Conservation (phyloP, 2,888 invertebrate species). For the Alcis repandata region DNA sequence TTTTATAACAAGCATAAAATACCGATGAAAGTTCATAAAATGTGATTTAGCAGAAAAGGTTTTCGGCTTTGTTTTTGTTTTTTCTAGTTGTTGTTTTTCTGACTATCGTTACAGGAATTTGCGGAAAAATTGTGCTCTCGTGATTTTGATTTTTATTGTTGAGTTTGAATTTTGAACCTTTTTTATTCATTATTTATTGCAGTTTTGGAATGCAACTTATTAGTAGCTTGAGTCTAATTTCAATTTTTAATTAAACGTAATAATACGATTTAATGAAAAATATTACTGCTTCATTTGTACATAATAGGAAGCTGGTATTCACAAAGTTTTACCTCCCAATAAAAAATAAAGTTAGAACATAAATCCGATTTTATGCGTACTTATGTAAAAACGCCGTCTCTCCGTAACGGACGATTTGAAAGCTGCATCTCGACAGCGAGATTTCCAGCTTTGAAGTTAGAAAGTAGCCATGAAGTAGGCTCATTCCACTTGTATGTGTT, state of each 20-base stretch:
- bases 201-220: no score
- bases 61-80: background rate
- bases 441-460: slow-evolving; percentile 7
- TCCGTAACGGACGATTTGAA: slow-evolving; percentile 10
- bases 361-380: background rate
- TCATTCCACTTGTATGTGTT: background rate
- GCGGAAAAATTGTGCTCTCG: background rate
- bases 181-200: no score
- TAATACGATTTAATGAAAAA: no score
- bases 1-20: slow-evolving; percentile 3
- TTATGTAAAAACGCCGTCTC: slow-evolving; percentile 8
- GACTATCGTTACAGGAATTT: background rate
- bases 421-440: background rate
- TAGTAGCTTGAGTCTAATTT: no score
- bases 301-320: no score
- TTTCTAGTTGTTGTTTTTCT: background rate
- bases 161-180: no score
- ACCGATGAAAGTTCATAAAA: background rate
- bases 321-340: background rate
- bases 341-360: background rate
- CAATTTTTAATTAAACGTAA: no score
- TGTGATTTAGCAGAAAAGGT: background rate
- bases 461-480: slow-evolving; percentile 10
- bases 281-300: no score
- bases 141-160: no score